Conservation (phyloP, 2,113 vertebrate genomes). For the Sapajus apella region DNA sequence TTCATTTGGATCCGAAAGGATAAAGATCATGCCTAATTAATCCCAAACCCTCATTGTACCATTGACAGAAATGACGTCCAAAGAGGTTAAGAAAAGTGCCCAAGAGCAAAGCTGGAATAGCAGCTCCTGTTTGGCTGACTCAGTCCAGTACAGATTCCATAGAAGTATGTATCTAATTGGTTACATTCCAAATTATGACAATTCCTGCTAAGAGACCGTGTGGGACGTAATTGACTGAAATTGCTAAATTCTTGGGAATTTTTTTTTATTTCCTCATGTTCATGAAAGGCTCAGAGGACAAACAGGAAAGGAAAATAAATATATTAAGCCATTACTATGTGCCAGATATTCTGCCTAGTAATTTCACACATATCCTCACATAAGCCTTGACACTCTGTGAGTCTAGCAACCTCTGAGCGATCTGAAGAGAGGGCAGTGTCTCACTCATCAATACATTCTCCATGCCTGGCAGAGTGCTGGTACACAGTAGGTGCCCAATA, state of each 20-base stretch:
- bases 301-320: conserved; percentile 20
- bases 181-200: conserved; percentile 19
- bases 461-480: neutral
- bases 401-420: neutral
- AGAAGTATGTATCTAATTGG: neutral
- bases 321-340: neutral
- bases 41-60: neutral
- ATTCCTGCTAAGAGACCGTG: neutral
- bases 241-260: conserved; percentile 28
- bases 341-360: neutral
- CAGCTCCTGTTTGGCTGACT: neutral
- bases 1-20: neutral
- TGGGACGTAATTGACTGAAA: neutral
- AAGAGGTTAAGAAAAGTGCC: neutral
- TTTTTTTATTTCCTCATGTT: conserved; percentile 22
- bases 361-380: neutral
- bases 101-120: neutral
- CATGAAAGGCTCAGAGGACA: neutral
- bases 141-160: neutral
- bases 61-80: neutral
- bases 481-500: neutral
- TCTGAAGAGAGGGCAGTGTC: neutral
- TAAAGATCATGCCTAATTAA: neutral
- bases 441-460: neutral
- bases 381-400: neutral